phyloP scores from a whole-genome alignment of 23 tunicate species.

The Oikopleura vanhoeffeni region DNA sequence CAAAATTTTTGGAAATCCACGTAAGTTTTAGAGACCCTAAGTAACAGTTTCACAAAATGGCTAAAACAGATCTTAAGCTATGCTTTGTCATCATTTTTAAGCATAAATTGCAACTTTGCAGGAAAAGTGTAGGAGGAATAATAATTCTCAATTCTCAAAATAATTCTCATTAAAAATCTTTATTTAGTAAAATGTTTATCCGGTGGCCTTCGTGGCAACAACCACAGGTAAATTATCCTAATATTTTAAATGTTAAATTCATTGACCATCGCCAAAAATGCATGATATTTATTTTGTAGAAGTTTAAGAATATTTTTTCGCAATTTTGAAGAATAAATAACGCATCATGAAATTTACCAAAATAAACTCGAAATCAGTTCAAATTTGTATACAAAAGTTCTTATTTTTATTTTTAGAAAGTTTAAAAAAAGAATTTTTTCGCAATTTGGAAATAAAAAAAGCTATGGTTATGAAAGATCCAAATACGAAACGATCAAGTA shows the following conservation, averaged over 20 bases:
- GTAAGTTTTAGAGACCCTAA: no score
- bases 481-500: constrained; percentile 6
- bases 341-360: not conserved
- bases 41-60: no score
- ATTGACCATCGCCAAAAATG: not conserved
- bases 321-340: not conserved
- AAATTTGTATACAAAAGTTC: not conserved
- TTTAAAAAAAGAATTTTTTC: constrained; percentile 63
- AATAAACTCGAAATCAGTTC: not conserved
- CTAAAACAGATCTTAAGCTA: no score
- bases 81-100: no score
- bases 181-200: constrained; percentile 65
- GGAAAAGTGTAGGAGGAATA: no score
- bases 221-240: constrained; percentile 39
- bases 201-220: constrained; percentile 67
- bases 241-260: not conserved
- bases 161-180: no score
- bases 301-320: no score
- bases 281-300: not conserved
- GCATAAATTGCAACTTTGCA: no score
- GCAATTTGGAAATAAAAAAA: constrained; percentile 48
- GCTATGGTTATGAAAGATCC: constrained; percentile 54
- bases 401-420: constrained; percentile 37
- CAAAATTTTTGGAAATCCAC: no score
- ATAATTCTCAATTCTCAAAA: no score